Conservation (phyloP, 2,113 vertebrate species). For the Scomber colias region DNA sequence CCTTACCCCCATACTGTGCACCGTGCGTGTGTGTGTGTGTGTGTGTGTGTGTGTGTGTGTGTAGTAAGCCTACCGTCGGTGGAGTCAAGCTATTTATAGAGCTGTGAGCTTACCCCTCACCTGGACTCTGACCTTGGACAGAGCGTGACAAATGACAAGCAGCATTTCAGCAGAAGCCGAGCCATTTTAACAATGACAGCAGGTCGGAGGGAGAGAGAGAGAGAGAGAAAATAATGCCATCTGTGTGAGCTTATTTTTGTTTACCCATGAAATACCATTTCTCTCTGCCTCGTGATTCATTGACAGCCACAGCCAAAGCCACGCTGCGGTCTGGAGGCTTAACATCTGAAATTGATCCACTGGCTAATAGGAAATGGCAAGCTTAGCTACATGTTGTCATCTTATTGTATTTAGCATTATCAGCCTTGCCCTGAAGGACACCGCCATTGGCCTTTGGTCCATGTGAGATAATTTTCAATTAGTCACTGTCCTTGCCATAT, state of each 20-base stretch:
- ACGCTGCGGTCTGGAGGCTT: slow-evolving; percentile 33
- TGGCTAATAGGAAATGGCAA: slow-evolving; percentile 54
- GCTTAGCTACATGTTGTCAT: slow-evolving; percentile 51
- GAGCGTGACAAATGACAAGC: slow-evolving; percentile 65
- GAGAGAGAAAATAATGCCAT: slow-evolving; percentile 33
- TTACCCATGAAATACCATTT: slow-evolving; percentile 62
- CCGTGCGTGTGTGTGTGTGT: too few species aligned
- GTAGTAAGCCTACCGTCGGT: not conserved
- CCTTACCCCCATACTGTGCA: not conserved
- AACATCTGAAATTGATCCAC: slow-evolving; percentile 59
- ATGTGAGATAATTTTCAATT: slow-evolving; percentile 61
- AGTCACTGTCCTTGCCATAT: slow-evolving; percentile 45
- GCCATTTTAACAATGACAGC: slow-evolving; percentile 58
- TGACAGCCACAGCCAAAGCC: slow-evolving; percentile 36
- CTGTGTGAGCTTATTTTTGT: slow-evolving; percentile 59
- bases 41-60: too few species aligned
- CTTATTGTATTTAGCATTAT: slow-evolving; percentile 64
- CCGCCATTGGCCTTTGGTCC: slow-evolving; percentile 33
- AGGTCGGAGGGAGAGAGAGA: slow-evolving; percentile 20
- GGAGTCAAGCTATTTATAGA: slow-evolving; percentile 65
- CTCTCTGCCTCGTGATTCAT: slow-evolving; percentile 40
- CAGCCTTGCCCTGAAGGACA: slow-evolving; percentile 33
- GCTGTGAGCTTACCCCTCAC: slow-evolving; percentile 48
- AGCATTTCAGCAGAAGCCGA: slow-evolving; percentile 49
- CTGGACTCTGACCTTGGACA: slow-evolving; percentile 73